Conservation (phyloP, 2,113 vertebrate species). For the Pseudolaguvia tuberculata region DNA sequence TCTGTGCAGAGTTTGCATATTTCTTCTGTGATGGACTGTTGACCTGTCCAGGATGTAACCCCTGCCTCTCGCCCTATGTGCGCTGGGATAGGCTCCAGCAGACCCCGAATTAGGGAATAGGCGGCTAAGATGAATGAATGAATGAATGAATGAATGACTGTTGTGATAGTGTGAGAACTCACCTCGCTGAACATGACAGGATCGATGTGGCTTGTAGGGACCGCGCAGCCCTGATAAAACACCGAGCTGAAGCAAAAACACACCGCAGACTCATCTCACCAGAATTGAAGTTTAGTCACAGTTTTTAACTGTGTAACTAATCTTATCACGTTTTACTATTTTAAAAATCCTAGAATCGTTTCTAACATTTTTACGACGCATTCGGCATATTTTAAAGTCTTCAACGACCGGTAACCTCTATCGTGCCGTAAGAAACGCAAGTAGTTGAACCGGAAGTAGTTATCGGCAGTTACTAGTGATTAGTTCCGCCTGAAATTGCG, state of each 20-base stretch:
- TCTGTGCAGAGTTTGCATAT: no score
- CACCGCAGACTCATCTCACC: constrained; percentile 57
- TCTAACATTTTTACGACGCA: background rate
- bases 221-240: constrained; percentile 47
- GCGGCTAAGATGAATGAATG: no score
- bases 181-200: constrained; percentile 63
- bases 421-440: background rate
- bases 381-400: background rate
- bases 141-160: no score
- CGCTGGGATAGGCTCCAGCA: no score
- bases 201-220: constrained; percentile 40
- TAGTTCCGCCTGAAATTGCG: no score
- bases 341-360: background rate
- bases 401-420: background rate
- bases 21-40: no score
- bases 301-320: background rate
- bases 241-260: constrained; percentile 61
- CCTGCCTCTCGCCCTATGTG: no score
- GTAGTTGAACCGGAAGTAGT: constrained; percentile 7
- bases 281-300: background rate
- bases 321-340: background rate
- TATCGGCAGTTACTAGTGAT: background rate
- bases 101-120: no score
- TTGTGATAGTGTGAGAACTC: constrained; percentile 39
- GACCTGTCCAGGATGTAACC: no score